phyloP scores from a whole-genome alignment of 2,797 vertebrate genomes.

The Paramormyrops hopkinsi region DNA sequence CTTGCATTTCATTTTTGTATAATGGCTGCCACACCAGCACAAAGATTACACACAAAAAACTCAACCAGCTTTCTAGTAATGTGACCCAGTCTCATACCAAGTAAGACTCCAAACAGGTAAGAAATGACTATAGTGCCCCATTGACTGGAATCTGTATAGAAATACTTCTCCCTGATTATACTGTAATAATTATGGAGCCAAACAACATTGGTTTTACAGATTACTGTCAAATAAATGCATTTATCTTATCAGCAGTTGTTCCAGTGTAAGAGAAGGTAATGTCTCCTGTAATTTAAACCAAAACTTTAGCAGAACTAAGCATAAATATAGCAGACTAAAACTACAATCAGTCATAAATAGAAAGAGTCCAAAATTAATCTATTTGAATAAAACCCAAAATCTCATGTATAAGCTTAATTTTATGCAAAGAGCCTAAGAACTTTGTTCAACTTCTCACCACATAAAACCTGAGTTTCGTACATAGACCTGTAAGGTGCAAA shows the following conservation, averaged over 20 bases:
- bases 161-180: slow-evolving; percentile 63
- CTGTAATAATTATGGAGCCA: slow-evolving; percentile 61
- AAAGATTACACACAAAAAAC: not conserved
- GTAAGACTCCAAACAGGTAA: not conserved
- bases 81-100: not conserved
- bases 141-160: slow-evolving; percentile 43
- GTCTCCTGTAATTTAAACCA: not conserved
- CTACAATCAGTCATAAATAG: not conserved
- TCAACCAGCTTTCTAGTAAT: not conserved
- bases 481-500: not conserved
- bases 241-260: not conserved
- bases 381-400: not conserved
- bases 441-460: not conserved
- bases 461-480: not conserved
- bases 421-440: not conserved
- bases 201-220: slow-evolving; percentile 64
- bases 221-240: not conserved
- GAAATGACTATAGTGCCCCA: not conserved
- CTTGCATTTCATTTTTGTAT: not conserved
- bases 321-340: not conserved
- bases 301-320: not conserved
- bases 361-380: not conserved
- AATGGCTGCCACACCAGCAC: not conserved
- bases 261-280: not conserved
- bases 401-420: not conserved